Evolutionary conservation across 2,888 invertebrate genomes (phyloP).

Genomic region (Hanleya hanleyi): DNA sequence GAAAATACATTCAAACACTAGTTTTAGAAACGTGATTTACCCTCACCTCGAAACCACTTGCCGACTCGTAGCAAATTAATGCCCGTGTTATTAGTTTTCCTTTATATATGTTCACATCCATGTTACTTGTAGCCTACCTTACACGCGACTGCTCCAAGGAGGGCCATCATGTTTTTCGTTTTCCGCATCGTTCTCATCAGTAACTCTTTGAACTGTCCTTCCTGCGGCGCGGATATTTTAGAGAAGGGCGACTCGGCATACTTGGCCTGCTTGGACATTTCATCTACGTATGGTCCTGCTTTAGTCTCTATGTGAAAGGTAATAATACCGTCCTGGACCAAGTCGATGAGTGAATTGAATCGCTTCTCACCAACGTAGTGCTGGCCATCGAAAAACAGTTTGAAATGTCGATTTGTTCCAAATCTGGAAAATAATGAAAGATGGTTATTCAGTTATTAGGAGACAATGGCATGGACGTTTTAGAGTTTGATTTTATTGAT

Average conservation of each 20-base stretch:
- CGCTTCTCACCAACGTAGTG: slow-evolving; percentile 11
- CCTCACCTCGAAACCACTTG: too few species aligned
- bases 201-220: not conserved
- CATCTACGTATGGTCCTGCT: not conserved
- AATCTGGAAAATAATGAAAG: not conserved
- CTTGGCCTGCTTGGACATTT: not conserved
- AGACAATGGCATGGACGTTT: not conserved
- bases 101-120: too few species aligned
- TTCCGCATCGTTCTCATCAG: not conserved
- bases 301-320: not conserved
- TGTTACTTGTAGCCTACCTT: too few species aligned
- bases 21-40: too few species aligned
- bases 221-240: not conserved
- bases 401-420: not conserved
- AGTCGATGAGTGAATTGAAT: not conserved
- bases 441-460: not conserved
- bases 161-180: slow-evolving; percentile 2
- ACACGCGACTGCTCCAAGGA: not conserved
- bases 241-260: not conserved
- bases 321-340: slow-evolving; percentile 1
- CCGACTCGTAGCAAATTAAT: too few species aligned
- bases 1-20: too few species aligned
- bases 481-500: too few species aligned
- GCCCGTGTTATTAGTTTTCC: too few species aligned
- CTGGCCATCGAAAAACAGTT: slow-evolving; percentile 11